Conservation (phyloP, 1,140 invertebrate species). For the Achatina immaculata region DNA sequence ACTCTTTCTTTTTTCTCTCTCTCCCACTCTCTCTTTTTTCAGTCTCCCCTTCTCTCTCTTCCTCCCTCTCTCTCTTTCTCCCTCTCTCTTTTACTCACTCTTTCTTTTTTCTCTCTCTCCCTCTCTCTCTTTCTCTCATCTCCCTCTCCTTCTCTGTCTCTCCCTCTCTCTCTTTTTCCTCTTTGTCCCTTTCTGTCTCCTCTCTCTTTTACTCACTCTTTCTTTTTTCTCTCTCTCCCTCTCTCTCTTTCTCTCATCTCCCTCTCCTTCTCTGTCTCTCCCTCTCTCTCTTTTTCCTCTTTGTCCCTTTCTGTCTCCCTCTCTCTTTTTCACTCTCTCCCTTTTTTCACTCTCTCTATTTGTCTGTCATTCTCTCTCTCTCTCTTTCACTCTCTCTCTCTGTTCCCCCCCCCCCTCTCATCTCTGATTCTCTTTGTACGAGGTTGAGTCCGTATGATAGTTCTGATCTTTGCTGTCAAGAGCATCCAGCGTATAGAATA, state of each 20-base stretch:
- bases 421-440: too few species aligned
- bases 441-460: too few species aligned
- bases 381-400: too few species aligned
- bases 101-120: slow-evolving; percentile 23
- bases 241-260: background rate
- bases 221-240: background rate
- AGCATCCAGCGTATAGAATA: too few species aligned
- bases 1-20: slow-evolving; percentile 25
- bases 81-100: too few species aligned
- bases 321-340: too few species aligned
- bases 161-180: slow-evolving; percentile 7
- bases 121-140: background rate
- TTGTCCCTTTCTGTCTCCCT: too few species aligned
- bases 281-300: background rate
- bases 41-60: background rate
- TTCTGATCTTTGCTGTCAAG: too few species aligned
- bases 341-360: too few species aligned
- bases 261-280: background rate
- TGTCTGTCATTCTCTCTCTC: too few species aligned
- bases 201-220: background rate
- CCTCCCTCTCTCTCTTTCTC: too few species aligned
- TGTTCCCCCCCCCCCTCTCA: too few species aligned
- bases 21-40: background rate
- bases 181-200: background rate
- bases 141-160: slow-evolving; percentile 25